Base-by-base conservation (phyloP, 2,113 vertebrate genomes). In the Andinoacara biseriatus region DNA sequence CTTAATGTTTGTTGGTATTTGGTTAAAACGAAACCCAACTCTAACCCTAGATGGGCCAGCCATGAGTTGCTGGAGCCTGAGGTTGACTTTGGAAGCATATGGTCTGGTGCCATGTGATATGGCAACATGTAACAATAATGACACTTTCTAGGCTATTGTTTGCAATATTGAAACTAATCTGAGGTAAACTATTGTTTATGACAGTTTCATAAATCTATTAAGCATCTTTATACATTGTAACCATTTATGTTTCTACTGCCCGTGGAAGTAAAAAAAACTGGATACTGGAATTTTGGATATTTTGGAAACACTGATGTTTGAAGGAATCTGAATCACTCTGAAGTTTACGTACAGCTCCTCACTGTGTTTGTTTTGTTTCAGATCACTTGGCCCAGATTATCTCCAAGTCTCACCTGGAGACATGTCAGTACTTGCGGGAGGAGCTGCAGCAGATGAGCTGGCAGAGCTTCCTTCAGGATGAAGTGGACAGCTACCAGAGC, bases 381-480 rank as follows among this genome's bases (percentile, higher is more conserved):
- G 97, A 98, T 91, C 96, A 97, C 87, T 96, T 97, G 88, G 96
- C 95, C 72, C 97, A 98, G 95, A 96, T 97, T 91, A 96, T 98
- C 93, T 97, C 96, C 33, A 98, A 97, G 89, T 98, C 97, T 7
- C 97, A 98, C 88, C 96, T 97, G 96, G 97, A 98, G 94, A 98
- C 97, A 46, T 98, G 97, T 95, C 97, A 98, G 88, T 97, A 97
- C 95, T 95, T 98, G 93, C 94, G 95, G 92, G 97, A 98, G 93
- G 97, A 98, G 89, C 94, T 98, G n/a, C 97, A 98, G 92, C 97
- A 97, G 92, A 96, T 97, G 91, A 98, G 96, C 91, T 97, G 97
- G 97, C 96, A 97, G 94, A 96, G 95, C 33, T 97, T 97, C 84
- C 95, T 96, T 35, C 97, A 98, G 92, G 97, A 97, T 9, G 97